Base-by-base conservation (phyloP, 2,113 vertebrate genomes). In the Phrynosoma blainvillii region DNA sequence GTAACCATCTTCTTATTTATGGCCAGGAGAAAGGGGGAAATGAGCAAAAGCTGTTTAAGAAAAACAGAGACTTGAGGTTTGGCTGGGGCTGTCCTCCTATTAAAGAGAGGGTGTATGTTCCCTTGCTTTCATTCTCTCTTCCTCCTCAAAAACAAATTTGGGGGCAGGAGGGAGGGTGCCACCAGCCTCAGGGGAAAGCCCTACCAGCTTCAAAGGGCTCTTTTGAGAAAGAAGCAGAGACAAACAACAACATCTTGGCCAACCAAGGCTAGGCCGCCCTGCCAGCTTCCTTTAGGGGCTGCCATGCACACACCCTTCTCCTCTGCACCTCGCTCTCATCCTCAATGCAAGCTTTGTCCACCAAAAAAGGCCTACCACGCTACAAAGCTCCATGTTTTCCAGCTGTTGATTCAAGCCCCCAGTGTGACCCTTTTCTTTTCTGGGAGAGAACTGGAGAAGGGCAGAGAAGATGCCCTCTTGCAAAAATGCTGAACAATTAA, bases 261-360 rank as follows among this genome's bases (percentile, higher is more conserved):
- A 70, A 25, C 2, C 8, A 27, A 54, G 16, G 56, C 3, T 42
- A 30, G 42, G 3, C 1, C 40, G 27, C 70, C 71, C n/a, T 1
- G 11, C 18, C 25, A 30, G 52, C 47, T 68, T 88, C 71, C 73
- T 83, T 82, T 20, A 10, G 59, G 87, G n/a, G 8, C 32, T 11
- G 71, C 36, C 73, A 13, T 16, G n/a, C 8, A 42, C 80, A 47
- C 54, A 32, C 56, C 59, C 86, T 54, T 54, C 71, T 54, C 10
- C 78, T 3, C 21, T 7, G 18, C n/a, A 30, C 13, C 25, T 56
- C 73, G 8, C 40, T 25, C 27, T 32, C 6, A 40, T 75, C 16
- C 73, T 84, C 30, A 88, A 88, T 83, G 62, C n/a, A 16, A 32
- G 87, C 81, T 54, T 70, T 84, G 62, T 84, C 6, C 18, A 23